These are phyloP conservation scores for Acipenser oxyrinchus DNA, from an alignment of 2,797 vertebrate species.

Conservation along the genomic window DNA sequence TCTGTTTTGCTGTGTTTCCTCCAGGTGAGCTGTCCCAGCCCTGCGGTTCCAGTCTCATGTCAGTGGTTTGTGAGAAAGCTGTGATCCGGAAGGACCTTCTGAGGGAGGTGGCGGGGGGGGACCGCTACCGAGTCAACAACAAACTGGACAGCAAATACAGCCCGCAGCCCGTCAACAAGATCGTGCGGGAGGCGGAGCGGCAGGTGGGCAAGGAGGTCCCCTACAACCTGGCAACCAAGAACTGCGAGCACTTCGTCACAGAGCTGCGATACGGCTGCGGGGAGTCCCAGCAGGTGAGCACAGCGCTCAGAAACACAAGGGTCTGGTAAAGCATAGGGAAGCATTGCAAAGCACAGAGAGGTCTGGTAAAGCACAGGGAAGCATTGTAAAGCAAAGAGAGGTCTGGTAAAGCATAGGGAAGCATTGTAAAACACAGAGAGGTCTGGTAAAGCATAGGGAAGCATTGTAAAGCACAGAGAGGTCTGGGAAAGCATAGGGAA, in stretches of 20 bases:
- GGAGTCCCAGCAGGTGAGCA: constrained; percentile 64
- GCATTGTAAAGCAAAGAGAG: too few species aligned
- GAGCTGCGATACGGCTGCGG: constrained; percentile 68
- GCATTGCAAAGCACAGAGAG: too few species aligned
- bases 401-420: too few species aligned
- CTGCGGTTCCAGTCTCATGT: constrained; percentile 62
- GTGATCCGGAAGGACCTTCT: constrained; percentile 65
- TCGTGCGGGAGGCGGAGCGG: constrained; percentile 50
- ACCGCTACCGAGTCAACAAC: constrained; percentile 68
- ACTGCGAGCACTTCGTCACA: constrained; percentile 82
- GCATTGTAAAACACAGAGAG: too few species aligned
- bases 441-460: too few species aligned
- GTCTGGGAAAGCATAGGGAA: too few species aligned
- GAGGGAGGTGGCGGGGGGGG: constrained; percentile 46
- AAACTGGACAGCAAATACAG: constrained; percentile 50
- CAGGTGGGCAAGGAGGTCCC: constrained; percentile 48
- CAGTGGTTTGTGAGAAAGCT: constrained; percentile 62
- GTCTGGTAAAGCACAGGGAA: too few species aligned
- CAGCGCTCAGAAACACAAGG: too few species aligned
- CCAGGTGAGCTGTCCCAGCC: constrained; percentile 53
- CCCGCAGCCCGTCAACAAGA: constrained; percentile 35
- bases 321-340: too few species aligned
- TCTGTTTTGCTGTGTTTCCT: not conserved
- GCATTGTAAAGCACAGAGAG: too few species aligned
- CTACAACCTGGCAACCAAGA: constrained; percentile 59